Evolutionary conservation across 2,888 invertebrate genomes (phyloP).

Genomic region (Leptinotarsa tumamoca): DNA sequence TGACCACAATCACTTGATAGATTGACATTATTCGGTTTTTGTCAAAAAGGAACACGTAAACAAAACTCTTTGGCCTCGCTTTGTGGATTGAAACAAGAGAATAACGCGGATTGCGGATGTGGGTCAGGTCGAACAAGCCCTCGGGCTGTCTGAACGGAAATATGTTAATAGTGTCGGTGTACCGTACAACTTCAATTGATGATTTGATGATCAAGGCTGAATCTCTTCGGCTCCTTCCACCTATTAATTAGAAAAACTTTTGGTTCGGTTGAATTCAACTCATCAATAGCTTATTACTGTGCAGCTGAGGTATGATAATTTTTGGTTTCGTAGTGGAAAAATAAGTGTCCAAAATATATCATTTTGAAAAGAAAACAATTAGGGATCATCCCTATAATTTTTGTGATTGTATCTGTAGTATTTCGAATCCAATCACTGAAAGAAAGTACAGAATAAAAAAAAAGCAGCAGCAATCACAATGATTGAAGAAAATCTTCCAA

Average conservation of each 20-base stretch:
- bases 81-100: conserved; percentile 25
- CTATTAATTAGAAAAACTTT: not conserved
- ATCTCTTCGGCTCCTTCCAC: conserved; percentile 16
- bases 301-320: no score
- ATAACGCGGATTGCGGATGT: conserved; percentile 40
- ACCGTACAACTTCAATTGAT: conserved; percentile 39
- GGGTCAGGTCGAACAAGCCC: conserved; percentile 46
- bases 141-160: conserved; percentile 41
- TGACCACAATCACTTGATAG: not conserved
- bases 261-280: not conserved
- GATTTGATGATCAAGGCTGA: conserved; percentile 39
- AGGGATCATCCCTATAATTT: no score
- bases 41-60: not conserved
- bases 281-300: no score
- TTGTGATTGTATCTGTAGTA: no score
- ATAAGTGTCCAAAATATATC: no score
- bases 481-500: no score
- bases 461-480: no score
- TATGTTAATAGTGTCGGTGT: conserved; percentile 47
- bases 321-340: no score
- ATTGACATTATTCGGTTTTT: not conserved
- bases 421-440: no score
- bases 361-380: no score
- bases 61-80: not conserved
- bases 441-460: no score